Evolutionary conservation across 2,888 invertebrate genomes (phyloP), one percentile per base, ranked within the genome.

Genomic region (Chrysodeixis includens): DNA sequence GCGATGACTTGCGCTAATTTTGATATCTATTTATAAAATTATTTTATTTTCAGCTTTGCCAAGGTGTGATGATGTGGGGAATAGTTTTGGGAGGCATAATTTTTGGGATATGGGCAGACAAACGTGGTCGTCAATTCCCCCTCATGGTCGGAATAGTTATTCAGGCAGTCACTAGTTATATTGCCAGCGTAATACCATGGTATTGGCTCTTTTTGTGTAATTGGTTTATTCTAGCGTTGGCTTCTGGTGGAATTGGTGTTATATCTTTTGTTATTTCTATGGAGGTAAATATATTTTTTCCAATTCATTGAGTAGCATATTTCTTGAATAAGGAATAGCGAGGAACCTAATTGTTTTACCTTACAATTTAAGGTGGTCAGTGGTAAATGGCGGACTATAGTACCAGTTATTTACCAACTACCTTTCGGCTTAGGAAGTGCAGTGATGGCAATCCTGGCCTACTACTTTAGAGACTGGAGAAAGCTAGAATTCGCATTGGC

Each of bases 181-280:
- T 94, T 2, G 94, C 96, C n/a, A 94, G 96, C 26, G 80, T 95
- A 56, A 88, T 95, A 20, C 95, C 96, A 0, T 91, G 89, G 83
- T 96, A 95, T 84, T 92, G 92, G 90, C 62, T 88, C 3, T 97
- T 97, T 86, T 78, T 96, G 30, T 30, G 93, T 0, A 83, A 89
- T 61, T 94, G 96, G 89, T 96, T 96, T 81, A 75, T 96, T 22
- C 84, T 96, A 68, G 96, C 96, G 1, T 84, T 96, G 62, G 95
- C 96, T 7, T 96, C 96, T 76, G 96, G 96, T 64, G 97, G 97
- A 4, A 95, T 96, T 30, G 95, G 96, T 71, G 96, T 96, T 18
- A 96, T 96, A 75, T 96, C 97, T 0, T 97, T 97, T 83, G 96
- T 97, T 1, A 89, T 97, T 77, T 96, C 96, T 86, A 95, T 96